A percentile compares a stretch with the other conserved stretches of the same genome.
These are phyloP conservation scores for Drosophila paracracens DNA, from an alignment of 2,888 invertebrate species.

Conservation along the genomic window DNA sequence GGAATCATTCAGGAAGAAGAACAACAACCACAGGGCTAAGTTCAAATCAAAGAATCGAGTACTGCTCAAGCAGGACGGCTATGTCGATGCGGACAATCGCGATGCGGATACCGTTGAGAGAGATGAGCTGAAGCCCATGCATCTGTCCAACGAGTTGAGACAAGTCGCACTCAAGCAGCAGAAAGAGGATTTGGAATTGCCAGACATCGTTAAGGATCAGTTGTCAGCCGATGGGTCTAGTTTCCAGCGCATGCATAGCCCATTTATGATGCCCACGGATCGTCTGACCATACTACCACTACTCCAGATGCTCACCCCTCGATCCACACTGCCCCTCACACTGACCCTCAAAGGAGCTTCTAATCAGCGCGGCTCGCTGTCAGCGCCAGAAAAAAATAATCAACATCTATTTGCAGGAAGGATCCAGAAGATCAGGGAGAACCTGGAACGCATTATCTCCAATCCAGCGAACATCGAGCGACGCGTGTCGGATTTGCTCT, in stretches of 20 bases:
- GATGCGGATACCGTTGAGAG: neutral
- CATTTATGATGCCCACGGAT: slow-evolving; percentile 1
- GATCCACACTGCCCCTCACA: neutral
- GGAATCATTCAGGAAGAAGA: neutral
- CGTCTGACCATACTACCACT: slow-evolving; percentile 19
- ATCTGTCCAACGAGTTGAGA: neutral
- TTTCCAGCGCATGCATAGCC: neutral
- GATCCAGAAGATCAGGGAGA: slow-evolving; percentile 26
- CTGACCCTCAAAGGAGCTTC: neutral
- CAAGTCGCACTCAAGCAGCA: neutral
- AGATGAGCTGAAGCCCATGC: neutral
- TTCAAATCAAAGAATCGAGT: neutral
- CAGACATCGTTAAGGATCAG: neutral
- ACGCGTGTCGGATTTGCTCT: slow-evolving; percentile 11
- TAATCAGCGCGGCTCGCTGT: neutral
- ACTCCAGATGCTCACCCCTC: slow-evolving; percentile 7
- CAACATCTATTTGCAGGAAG: neutral
- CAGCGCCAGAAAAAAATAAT: neutral
- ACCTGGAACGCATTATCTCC: slow-evolving; percentile 28
- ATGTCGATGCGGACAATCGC: neutral
- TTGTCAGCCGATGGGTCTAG: neutral
- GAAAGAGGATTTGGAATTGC: neutral
- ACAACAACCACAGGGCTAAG: neutral
- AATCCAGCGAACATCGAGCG: slow-evolving; percentile 51
- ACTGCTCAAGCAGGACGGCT: neutral